These are phyloP conservation scores for Chloropsis cyanopogon DNA, from an alignment of 2,113 vertebrate genomes.

Conservation along the genomic window DNA sequence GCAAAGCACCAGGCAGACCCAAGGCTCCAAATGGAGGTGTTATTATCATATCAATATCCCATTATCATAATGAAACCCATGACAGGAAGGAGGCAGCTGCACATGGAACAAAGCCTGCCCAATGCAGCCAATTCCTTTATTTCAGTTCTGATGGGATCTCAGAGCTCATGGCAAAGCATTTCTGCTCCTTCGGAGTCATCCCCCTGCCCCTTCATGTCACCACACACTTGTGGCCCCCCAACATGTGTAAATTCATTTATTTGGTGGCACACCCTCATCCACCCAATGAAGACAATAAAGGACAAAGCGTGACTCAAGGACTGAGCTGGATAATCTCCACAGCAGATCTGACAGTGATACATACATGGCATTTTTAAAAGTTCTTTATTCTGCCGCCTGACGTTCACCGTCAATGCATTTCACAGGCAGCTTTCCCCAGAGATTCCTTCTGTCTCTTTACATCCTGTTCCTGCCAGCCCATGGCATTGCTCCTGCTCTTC, in stretches of 20 bases:
- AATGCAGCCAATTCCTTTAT: not conserved
- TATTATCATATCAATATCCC: not conserved
- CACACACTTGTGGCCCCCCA: fast-evolving
- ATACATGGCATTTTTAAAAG: not conserved
- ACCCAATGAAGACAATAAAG: not conserved
- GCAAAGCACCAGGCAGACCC: not conserved
- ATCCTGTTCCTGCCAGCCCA: not conserved
- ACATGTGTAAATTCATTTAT: not conserved
- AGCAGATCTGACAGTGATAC: not conserved
- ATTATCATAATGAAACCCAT: not conserved
- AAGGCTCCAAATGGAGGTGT: not conserved
- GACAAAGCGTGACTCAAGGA: fast-evolving
- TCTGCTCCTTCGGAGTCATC: not conserved
- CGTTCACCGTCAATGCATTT: not conserved
- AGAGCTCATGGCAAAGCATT: not conserved
- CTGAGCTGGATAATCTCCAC: not conserved
- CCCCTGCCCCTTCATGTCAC: not conserved
- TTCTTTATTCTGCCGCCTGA: not conserved
- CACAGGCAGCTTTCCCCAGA: not conserved
- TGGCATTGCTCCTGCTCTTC: not conserved
- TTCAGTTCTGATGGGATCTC: not conserved
- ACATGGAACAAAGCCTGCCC: not conserved
- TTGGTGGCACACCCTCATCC: not conserved
- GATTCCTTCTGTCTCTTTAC: not conserved
- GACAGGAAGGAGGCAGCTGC: not conserved